Conservation (phyloP, 2,888 invertebrate genomes). For the Diachrysia chrysitis region DNA sequence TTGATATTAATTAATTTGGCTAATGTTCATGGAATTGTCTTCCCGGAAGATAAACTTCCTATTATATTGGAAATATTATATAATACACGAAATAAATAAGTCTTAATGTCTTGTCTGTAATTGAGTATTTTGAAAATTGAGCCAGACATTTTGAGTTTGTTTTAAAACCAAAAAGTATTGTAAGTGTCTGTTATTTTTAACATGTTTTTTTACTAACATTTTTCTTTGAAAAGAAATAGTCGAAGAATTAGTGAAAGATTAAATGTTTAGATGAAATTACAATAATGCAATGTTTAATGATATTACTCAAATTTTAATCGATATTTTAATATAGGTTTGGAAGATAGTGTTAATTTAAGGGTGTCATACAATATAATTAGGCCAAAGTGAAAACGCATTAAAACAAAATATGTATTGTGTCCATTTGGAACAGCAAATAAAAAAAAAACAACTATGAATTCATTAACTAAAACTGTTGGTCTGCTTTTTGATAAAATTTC, state of each 20-base stretch:
- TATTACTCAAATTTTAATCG: slow-evolving; percentile 73
- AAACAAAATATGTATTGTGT: not conserved
- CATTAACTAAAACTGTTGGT: not conserved
- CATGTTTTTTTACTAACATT: slow-evolving; percentile 54
- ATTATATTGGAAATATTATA: slow-evolving; percentile 47
- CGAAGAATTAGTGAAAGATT: slow-evolving; percentile 20
- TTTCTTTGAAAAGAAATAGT: slow-evolving; percentile 53
- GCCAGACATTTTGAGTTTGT: slow-evolving; percentile 51
- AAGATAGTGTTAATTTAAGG: slow-evolving; percentile 57
- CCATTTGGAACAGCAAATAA: not conserved
- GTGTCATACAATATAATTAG: slow-evolving; percentile 50
- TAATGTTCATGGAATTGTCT: slow-evolving; percentile 60
- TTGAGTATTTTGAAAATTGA: slow-evolving; percentile 36
- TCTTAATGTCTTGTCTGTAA: slow-evolving; percentile 43
- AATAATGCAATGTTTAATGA: slow-evolving; percentile 54
- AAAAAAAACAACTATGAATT: not conserved
- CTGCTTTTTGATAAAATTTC: not conserved
- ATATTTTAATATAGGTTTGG: slow-evolving; percentile 61
- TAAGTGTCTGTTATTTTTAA: slow-evolving; percentile 61
- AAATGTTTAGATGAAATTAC: slow-evolving; percentile 26
- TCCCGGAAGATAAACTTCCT: slow-evolving; percentile 57
- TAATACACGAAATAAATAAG: slow-evolving; percentile 47
- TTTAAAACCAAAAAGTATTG: slow-evolving; percentile 59
- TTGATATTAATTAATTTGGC: slow-evolving; percentile 47
- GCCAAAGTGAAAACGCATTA: not conserved